phyloP scores from a whole-genome alignment of 2,113 vertebrate genomes.

The Tachycineta bicolor region DNA sequence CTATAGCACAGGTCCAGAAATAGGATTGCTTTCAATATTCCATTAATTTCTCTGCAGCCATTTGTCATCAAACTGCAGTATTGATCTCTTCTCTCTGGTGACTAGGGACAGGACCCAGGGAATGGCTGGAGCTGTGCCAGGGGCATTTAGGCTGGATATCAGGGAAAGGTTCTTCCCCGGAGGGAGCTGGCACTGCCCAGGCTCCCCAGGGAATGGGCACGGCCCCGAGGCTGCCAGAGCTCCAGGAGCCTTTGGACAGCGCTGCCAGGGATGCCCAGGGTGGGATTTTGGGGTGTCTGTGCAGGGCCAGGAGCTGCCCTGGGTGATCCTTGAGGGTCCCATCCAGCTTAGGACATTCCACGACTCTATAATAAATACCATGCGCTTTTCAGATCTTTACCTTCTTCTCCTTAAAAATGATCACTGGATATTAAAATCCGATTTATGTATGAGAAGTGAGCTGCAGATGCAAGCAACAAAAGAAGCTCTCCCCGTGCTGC shows the following conservation, averaged over 20 bases:
- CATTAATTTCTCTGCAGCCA: not conserved
- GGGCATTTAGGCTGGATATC: fast-evolving
- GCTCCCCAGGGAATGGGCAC: not conserved
- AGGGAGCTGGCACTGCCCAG: not conserved
- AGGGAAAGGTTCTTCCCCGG: not conserved
- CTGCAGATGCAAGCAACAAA: not conserved
- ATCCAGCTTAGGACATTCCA: not conserved
- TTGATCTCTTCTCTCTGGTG: not conserved
- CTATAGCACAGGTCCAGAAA: not conserved
- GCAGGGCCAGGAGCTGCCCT: not conserved
- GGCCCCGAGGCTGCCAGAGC: not conserved
- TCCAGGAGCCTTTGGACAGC: fast-evolving
- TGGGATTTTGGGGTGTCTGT: not conserved
- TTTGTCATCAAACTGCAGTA: not conserved
- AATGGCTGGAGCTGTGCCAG: not conserved
- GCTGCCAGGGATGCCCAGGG: not conserved
- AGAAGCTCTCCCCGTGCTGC: not conserved
- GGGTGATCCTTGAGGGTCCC: not conserved
- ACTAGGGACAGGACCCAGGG: not conserved
- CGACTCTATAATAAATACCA: not conserved
- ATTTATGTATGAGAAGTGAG: not conserved
- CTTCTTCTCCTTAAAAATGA: not conserved
- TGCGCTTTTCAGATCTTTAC: not conserved
- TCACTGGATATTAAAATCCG: not conserved
- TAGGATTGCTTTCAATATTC: not conserved